Evolutionary conservation across 2,888 invertebrate species (phyloP).

Genomic region (Sphinx pinastri): DNA sequence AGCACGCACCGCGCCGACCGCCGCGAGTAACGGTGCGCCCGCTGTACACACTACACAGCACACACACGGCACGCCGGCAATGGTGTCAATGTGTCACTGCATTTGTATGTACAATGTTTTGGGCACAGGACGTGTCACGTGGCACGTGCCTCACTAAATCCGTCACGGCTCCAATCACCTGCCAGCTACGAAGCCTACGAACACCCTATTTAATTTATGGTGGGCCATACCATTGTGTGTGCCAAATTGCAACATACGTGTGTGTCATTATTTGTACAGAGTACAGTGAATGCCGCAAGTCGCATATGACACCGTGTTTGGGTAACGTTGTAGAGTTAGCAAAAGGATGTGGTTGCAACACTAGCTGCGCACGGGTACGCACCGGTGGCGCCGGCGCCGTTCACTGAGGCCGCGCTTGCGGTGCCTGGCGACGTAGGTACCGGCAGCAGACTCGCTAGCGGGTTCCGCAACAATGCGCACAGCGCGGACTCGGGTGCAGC

Average conservation of each 20-base stretch:
- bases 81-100: constrained; percentile 27
- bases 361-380: background rate
- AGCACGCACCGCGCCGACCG: too few species aligned
- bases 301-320: background rate
- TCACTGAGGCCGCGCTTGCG: too few species aligned
- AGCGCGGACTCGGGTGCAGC: background rate
- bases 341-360: constrained; percentile 8
- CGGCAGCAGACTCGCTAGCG: background rate
- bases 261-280: background rate
- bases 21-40: too few species aligned
- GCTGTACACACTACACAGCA: background rate
- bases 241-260: background rate
- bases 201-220: background rate
- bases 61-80: background rate
- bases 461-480: constrained; percentile 14
- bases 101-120: background rate
- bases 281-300: background rate
- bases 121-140: background rate
- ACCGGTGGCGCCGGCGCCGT: background rate
- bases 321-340: background rate
- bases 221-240: background rate
- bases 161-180: background rate
- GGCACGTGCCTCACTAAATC: background rate
- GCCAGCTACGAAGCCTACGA: background rate
- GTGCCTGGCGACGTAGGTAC: too few species aligned